phyloP scores from a whole-genome alignment of 2,888 invertebrate species.

The Agrenia bidenticulata region DNA sequence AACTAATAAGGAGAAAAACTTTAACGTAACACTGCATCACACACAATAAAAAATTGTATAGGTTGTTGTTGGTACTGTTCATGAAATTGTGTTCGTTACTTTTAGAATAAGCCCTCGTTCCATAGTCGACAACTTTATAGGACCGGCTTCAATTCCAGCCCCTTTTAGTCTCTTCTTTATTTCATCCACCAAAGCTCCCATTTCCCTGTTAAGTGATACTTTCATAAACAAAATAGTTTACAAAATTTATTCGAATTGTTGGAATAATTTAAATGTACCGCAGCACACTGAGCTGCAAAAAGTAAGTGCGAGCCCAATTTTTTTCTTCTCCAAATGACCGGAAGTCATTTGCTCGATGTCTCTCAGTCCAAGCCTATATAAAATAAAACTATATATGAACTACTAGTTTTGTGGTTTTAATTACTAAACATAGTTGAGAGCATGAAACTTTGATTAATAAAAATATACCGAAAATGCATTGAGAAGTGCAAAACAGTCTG shows the following conservation, averaged over 20 bases:
- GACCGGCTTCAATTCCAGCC: constrained; percentile 62
- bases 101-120: constrained; percentile 68
- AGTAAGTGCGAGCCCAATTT: constrained; percentile 70
- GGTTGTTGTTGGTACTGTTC: too few species aligned
- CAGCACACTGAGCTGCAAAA: constrained; percentile 70
- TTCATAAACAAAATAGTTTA: constrained; percentile 8
- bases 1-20: constrained; percentile 61
- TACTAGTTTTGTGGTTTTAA: not conserved
- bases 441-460: not conserved
- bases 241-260: constrained; percentile 7
- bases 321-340: constrained; percentile 59
- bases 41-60: too few species aligned
- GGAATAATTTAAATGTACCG: constrained; percentile 55
- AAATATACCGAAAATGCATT: constrained; percentile 72
- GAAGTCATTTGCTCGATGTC: constrained; percentile 65
- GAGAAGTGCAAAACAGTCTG: constrained; percentile 79
- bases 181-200: constrained; percentile 71
- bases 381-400: constrained; percentile 5
- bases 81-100: too few species aligned
- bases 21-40: too few species aligned
- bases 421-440: too few species aligned
- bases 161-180: constrained; percentile 64
- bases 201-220: constrained; percentile 62
- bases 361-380: constrained; percentile 68
- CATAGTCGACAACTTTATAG: constrained; percentile 40